These are phyloP conservation scores for Callipepla californica DNA, from an alignment of 2,113 vertebrate genomes.

Conservation along the genomic window DNA sequence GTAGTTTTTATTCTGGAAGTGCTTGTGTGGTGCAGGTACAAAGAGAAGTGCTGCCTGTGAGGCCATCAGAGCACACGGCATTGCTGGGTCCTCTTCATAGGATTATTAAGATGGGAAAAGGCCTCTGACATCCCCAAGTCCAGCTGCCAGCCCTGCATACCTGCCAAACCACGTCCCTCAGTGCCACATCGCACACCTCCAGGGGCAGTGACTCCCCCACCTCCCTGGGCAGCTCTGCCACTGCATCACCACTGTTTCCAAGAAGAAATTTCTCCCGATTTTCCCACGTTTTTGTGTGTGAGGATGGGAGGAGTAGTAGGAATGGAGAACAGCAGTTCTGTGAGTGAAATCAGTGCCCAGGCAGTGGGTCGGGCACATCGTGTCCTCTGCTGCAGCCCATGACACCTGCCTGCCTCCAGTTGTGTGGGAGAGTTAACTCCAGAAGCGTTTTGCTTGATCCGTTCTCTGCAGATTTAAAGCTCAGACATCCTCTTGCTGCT, in stretches of 20 bases:
- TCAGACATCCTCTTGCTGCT: neutral
- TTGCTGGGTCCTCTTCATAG: too few relatives aligned
- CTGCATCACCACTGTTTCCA: neutral
- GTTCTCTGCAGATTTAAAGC: neutral
- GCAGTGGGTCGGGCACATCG: neutral
- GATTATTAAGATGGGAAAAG: too few relatives aligned
- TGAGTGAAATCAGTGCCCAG: neutral
- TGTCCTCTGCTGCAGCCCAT: neutral
- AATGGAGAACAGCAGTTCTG: neutral
- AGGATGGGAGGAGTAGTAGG: neutral
- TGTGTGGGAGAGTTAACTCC: too few relatives aligned
- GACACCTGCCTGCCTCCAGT: neutral
- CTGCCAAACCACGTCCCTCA: neutral
- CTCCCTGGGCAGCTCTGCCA: neutral
- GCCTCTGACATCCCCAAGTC: too few relatives aligned
- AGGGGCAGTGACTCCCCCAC: neutral
- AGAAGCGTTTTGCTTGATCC: neutral
- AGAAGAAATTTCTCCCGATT: neutral
- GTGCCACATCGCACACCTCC: neutral
- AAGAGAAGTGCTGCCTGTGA: neutral
- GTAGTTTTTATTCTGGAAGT: fast-evolving
- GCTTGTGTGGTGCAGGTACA: too few relatives aligned
- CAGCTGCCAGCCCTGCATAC: too few relatives aligned
- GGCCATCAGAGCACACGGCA: neutral
- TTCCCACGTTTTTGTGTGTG: neutral